phyloP scores from a whole-genome alignment of 37 sponge, comb jelly and placozoan species.

The Trichoplax adhaerens region DNA sequence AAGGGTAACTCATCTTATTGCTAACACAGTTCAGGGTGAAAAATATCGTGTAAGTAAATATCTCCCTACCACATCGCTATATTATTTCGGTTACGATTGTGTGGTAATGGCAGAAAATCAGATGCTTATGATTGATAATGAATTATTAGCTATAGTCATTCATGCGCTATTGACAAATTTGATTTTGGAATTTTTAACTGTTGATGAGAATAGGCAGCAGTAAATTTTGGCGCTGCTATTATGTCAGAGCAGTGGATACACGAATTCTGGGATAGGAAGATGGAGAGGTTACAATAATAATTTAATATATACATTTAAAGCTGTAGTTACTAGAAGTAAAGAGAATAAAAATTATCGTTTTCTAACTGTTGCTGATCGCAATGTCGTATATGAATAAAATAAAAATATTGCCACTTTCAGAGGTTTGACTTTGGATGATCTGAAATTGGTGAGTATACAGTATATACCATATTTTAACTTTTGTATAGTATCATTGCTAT shows the following conservation, averaged over 20 bases:
- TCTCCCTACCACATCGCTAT: no score
- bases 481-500: no score
- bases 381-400: not conserved
- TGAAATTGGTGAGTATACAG: constrained; percentile 18
- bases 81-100: no score
- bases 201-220: constrained; percentile 31
- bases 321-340: not conserved
- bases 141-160: no score
- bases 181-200: no score
- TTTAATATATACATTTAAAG: constrained; percentile 7
- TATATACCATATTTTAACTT: no score
- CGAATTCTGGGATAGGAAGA: constrained; percentile 39
- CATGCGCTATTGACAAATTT: no score
- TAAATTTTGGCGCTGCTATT: constrained; percentile 54
- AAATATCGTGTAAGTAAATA: constrained; percentile 53
- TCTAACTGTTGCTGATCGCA: not conserved
- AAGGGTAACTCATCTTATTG: constrained; percentile 73
- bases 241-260: constrained; percentile 77
- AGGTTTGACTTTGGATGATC: not conserved
- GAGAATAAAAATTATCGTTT: not conserved
- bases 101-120: no score
- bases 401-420: constrained; percentile 1
- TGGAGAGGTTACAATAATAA: constrained; percentile 9
- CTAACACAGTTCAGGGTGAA: constrained; percentile 59
- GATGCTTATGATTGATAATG: no score